A percentile compares a stretch with the other conserved stretches of the same genome.
Evolutionary conservation across 2,797 vertebrate genomes (phyloP).

Genomic region (Melanotaenia boesemani): DNA sequence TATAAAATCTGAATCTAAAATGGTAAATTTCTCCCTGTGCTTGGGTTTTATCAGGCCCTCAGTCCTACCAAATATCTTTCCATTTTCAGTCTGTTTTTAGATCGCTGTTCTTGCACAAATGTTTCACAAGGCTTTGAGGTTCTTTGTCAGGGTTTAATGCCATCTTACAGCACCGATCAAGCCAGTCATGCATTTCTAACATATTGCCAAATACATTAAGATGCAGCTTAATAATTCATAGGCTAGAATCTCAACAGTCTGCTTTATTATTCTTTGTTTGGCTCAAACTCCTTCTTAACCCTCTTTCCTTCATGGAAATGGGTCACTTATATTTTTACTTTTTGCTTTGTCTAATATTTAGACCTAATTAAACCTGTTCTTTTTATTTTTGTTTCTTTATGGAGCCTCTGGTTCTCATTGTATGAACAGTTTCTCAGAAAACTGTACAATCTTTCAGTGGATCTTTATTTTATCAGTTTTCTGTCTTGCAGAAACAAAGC

Average conservation of each 20-base stretch:
- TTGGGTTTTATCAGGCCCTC: conserved; percentile 3
- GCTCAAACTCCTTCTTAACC: background rate
- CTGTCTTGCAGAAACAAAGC: conserved; percentile 29
- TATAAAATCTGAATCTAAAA: background rate
- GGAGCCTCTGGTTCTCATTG: background rate
- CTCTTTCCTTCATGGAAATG: conserved; percentile 2
- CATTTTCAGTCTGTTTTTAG: conserved; percentile 39
- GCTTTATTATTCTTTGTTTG: conserved; percentile 66
- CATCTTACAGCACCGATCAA: conserved; percentile 32
- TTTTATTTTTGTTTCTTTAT: background rate
- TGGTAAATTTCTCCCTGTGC: background rate
- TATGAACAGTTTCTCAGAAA: conserved; percentile 4
- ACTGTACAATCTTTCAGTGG: background rate
- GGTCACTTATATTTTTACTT: background rate
- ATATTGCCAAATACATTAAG: conserved; percentile 71
- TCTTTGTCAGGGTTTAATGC: conserved; percentile 56
- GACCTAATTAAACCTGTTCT: background rate
- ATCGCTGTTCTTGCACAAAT: conserved; percentile 27
- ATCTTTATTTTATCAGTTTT: conserved; percentile 33
- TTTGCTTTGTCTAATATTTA: conserved; percentile 21
- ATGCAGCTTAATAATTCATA: conserved; percentile 78
- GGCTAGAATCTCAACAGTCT: conserved; percentile 56
- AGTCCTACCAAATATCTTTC: background rate
- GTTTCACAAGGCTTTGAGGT: conserved; percentile 8
- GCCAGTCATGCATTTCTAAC: conserved; percentile 67